Percentiles rank a stretch among this genome's conserved stretches.
Conservation (phyloP, 2,113 vertebrate species). For the Blennius ocellaris region DNA sequence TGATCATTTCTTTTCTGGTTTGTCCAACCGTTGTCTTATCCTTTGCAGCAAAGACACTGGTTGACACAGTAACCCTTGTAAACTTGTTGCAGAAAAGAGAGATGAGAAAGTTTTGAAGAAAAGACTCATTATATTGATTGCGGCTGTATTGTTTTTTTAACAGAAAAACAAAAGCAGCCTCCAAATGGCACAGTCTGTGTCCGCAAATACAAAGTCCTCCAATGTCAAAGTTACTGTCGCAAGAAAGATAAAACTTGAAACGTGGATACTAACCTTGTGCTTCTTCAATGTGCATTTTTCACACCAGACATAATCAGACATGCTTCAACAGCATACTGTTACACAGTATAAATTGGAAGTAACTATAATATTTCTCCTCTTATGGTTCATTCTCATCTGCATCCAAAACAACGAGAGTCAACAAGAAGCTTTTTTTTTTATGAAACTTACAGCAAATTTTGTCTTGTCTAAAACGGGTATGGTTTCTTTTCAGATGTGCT, state of each 20-base stretch:
- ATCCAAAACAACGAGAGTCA: background rate
- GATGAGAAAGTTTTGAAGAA: background rate
- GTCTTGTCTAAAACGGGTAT: background rate
- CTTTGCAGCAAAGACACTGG: background rate
- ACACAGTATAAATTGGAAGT: constrained; percentile 1
- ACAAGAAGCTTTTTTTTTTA: background rate
- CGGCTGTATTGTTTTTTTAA: no score
- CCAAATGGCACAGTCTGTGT: no score
- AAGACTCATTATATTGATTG: no score
- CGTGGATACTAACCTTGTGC: no score
- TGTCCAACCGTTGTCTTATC: background rate
- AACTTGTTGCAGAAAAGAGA: background rate
- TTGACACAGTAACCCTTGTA: background rate
- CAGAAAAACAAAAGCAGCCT: no score
- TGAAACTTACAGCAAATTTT: background rate
- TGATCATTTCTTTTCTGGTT: constrained; percentile 1
- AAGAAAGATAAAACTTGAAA: no score
- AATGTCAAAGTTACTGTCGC: no score
- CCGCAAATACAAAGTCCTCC: no score
- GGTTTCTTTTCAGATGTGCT: background rate
- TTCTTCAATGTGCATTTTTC: background rate
- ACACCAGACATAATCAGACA: background rate
- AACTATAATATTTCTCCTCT: background rate
- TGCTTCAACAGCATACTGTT: background rate
- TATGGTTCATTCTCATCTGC: background rate